A percentile compares a stretch with the other conserved stretches of the same genome.
Evolutionary conservation across 2,797 vertebrate species (phyloP).

Genomic region (Tinamus major): DNA sequence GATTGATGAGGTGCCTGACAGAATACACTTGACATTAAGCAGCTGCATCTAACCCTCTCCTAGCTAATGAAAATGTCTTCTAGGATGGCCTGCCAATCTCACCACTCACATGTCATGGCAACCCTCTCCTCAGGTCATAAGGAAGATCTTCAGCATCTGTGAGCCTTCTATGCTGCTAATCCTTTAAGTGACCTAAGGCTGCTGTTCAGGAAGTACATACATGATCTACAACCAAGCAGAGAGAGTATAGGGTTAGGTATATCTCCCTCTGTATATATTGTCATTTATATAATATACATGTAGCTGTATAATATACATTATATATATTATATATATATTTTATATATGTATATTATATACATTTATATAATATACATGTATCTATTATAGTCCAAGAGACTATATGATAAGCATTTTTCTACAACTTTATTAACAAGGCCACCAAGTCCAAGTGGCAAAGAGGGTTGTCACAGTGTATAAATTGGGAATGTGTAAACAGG

Average conservation of each 20-base stretch:
- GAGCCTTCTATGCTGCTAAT: background rate
- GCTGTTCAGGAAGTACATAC: background rate
- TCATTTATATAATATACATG: too few species aligned
- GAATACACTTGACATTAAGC: background rate
- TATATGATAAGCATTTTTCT: background rate
- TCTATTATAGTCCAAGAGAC: background rate
- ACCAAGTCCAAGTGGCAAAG: background rate
- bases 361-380: too few species aligned
- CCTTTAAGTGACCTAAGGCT: background rate
- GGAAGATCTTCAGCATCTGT: background rate
- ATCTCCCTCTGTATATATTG: too few species aligned
- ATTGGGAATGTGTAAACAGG: background rate
- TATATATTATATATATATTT: too few species aligned
- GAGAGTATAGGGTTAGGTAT: background rate
- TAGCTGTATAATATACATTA: too few species aligned
- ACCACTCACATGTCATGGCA: background rate
- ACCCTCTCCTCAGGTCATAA: background rate
- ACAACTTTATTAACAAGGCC: background rate
- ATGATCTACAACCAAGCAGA: background rate
- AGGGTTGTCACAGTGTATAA: accelerated
- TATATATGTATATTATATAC: too few species aligned
- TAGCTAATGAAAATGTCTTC: background rate
- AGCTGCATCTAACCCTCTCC: background rate
- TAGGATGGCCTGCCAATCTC: background rate
- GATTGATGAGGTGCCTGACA: background rate